Base-by-base conservation (phyloP, 2,888 invertebrate genomes). In the Sisyra nigra region DNA sequence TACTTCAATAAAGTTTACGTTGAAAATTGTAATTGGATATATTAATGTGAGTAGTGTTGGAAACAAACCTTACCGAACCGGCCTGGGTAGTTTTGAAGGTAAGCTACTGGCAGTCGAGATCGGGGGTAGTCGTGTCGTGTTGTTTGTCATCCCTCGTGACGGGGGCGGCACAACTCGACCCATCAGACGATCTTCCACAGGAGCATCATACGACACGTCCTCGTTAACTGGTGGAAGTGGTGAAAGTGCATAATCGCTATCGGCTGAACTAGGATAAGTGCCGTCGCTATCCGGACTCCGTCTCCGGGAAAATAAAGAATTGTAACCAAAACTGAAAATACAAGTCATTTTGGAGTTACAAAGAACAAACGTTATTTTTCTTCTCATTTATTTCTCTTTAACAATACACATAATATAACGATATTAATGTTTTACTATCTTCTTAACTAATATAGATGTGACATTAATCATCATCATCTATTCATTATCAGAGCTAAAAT, bases 201-300 rank as follows among this genome's bases (percentile, higher is more conserved):
- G 38, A 9, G n/a, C 32, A 30, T 32, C 31, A 11, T 35, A 15
- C 9, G 34, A n/a, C 11, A 31, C 15, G 31, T 13, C 30, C 19
- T 43, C 43, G 31, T 37, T 37, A 6, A 43, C 17, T 18, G 43
- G 43, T n/a, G 43, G 43, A 9, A 43, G 19, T 4, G 43, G 43
- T 6, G 42, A 42, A 29, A 43, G 24, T 15, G 30, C 43, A 9
- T 43, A 43, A 17, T 43, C 43, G 31, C 43, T 43, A 9, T 43
- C 43, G 7, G 43, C 43, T 31, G 43, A 43, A 38, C 43, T 43
- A 2, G 43, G 43, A 31, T 31, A 30, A 17, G 46, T 50, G 2
- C 48, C 50, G 40, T 55, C 54, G 30, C 57, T 57, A 7, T 54
- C 54, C n/a, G 48, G 44, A 41, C 53, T 55, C 10, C 11, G 2